Evolutionary conservation across 2,113 vertebrate species (phyloP).

Genomic region (Sylvietta virens): DNA sequence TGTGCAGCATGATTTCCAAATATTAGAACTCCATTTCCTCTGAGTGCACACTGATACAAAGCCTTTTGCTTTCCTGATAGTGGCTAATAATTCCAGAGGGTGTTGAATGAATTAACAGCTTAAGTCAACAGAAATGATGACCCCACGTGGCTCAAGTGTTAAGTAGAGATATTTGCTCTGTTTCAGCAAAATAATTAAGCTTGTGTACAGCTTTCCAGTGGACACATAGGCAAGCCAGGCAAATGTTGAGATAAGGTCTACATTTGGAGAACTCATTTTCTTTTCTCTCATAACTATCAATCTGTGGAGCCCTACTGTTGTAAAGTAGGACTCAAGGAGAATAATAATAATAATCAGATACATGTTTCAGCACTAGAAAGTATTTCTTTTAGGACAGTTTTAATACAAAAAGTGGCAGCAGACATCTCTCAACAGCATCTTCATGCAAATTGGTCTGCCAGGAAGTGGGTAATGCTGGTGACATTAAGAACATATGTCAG

Average conservation of each 20-base stretch:
- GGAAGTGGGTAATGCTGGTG: neutral
- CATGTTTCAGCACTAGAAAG: neutral
- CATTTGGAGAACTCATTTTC: neutral
- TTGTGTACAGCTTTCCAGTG: neutral
- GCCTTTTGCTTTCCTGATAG: neutral
- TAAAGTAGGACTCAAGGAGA: neutral
- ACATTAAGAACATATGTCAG: neutral
- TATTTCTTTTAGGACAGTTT: slow-evolving; percentile 21
- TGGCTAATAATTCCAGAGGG: neutral
- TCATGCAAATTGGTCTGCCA: neutral
- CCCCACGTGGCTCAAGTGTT: neutral
- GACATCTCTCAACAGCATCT: neutral
- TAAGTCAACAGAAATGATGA: neutral
- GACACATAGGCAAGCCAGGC: neutral
- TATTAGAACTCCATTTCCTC: neutral
- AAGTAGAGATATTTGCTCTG: neutral
- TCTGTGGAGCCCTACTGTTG: neutral
- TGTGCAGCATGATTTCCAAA: slow-evolving; percentile 6
- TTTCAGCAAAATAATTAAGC: neutral
- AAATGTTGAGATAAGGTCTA: neutral
- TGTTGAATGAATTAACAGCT: neutral
- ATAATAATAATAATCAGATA: neutral
- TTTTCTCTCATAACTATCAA: neutral
- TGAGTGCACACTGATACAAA: neutral
- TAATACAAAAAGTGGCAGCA: slow-evolving; percentile 21